These are phyloP conservation scores for Ecliptopera silaceata DNA, from an alignment of 2,888 invertebrate genomes.

Conservation along the genomic window DNA sequence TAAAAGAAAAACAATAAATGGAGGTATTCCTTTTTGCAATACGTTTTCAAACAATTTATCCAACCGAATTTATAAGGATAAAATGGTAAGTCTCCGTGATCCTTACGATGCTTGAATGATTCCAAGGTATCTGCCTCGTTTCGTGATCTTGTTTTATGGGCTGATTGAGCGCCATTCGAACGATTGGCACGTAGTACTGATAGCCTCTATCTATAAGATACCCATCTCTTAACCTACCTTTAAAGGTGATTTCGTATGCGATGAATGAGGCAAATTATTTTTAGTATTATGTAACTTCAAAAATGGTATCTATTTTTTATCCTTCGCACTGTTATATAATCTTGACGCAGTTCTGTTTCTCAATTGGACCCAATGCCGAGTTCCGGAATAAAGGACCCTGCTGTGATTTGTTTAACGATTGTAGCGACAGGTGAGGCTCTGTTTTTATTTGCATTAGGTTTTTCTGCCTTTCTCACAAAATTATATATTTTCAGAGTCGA, in stretches of 20 bases:
- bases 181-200: constrained; percentile 66
- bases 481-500: neutral
- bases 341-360: constrained; percentile 42
- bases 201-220: constrained; percentile 50
- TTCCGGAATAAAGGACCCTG: constrained; percentile 43
- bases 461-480: constrained; percentile 2
- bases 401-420: constrained; percentile 56
- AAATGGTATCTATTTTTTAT: constrained; percentile 13
- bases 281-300: neutral
- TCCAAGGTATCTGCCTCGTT: constrained; percentile 42
- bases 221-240: constrained; percentile 45
- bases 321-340: constrained; percentile 11
- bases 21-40: constrained; percentile 18
- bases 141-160: constrained; percentile 53
- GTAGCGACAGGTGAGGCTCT: constrained; percentile 40
- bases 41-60: constrained; percentile 23
- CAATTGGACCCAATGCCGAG: constrained; percentile 47
- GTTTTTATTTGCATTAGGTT: constrained; percentile 28
- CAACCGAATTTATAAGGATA: constrained; percentile 21
- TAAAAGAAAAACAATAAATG: constrained; percentile 1
- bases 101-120: constrained; percentile 49
- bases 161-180: constrained; percentile 61
- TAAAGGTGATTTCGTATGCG: constrained; percentile 28
- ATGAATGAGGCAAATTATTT: constrained; percentile 16
- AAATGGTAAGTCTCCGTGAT: constrained; percentile 21